Conservation (phyloP, 2,888 invertebrate species). For the Orthosia cruda region DNA sequence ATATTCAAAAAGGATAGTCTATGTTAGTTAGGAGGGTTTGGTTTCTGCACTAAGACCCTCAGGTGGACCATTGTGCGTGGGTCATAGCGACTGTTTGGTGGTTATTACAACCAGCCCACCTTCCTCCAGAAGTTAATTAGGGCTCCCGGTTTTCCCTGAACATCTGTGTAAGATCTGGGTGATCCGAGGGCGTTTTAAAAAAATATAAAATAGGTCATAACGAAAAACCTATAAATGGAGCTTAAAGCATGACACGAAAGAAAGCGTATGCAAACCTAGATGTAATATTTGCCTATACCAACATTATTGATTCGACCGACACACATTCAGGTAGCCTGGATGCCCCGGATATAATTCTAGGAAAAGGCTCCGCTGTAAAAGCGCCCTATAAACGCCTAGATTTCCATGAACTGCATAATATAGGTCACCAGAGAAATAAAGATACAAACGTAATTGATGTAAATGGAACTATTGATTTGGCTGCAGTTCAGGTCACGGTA, state of each 20-base stretch:
- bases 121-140: too few relatives aligned
- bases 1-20: neutral
- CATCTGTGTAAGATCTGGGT: too few relatives aligned
- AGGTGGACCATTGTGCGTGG: too few relatives aligned
- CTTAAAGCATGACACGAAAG: neutral
- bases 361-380: slow-evolving; percentile 28
- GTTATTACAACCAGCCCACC: too few relatives aligned
- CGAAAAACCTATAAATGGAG: neutral
- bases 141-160: too few relatives aligned
- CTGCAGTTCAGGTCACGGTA: slow-evolving; percentile 1
- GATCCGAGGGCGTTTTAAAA: too few relatives aligned
- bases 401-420: slow-evolving; percentile 21
- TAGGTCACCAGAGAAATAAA: slow-evolving; percentile 30
- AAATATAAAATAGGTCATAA: neutral
- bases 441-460: slow-evolving; percentile 20
- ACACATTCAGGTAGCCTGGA: slow-evolving; percentile 1
- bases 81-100: too few relatives aligned
- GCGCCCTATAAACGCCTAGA: neutral
- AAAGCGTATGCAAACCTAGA: slow-evolving; percentile 1
- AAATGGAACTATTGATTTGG: slow-evolving; percentile 41
- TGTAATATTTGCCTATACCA: neutral
- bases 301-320: slow-evolving; percentile 8
- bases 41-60: too few relatives aligned
- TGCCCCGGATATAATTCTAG: slow-evolving; percentile 18
- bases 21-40: too few relatives aligned